Base-by-base conservation (phyloP, 2,888 invertebrate genomes). In the Synanthedon andrenaeformis region DNA sequence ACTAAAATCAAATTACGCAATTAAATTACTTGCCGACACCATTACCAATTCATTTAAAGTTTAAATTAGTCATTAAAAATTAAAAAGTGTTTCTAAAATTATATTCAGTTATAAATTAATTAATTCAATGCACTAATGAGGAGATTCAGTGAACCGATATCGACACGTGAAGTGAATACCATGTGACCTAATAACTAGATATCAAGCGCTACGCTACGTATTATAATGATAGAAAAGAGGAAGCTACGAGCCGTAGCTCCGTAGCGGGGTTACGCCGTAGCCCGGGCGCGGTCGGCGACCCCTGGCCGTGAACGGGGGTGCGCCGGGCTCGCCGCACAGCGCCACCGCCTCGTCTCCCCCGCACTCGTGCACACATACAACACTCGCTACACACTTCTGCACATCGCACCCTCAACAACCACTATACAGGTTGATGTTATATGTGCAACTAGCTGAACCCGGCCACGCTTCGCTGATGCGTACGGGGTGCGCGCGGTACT, bases 221-320 rank as follows among this genome's bases (percentile, higher is more conserved):
- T 61, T 63, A 65, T 66, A 71, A 73, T 75, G 71, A 75, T 79
- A 80, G 77, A 79, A 79, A 72, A 74, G 73, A 76, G 78, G 79
- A 79, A 78, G 78, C 81, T 82, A 82, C 82, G 77, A 64, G 62
- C 53, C 72, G 75, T 68, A 71, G 71, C 69, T 67, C 69, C 76
- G 82, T 82, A 81, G 83, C 78, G 82, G 69, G 81, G 79, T 81
- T 81, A 82, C 83, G 78, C 54, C 80, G 79, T 77, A 78, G 84
- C 80, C 73, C 79, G 83, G 85, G 83, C 74, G 79, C 82, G 87
- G 85, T 86, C 87, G 85, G 64, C 83, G 86, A 87, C 85, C 86
- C 85, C 86, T 87, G 86, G 87, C 87, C 87, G 80, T 86, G 86
- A 85, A 85, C 85, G 82, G 82, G 83, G 85, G 83, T 72, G 79